These are phyloP conservation scores for Epinephelus fuscoguttatus DNA, from an alignment of 2,113 vertebrate species.

Conservation along the genomic window DNA sequence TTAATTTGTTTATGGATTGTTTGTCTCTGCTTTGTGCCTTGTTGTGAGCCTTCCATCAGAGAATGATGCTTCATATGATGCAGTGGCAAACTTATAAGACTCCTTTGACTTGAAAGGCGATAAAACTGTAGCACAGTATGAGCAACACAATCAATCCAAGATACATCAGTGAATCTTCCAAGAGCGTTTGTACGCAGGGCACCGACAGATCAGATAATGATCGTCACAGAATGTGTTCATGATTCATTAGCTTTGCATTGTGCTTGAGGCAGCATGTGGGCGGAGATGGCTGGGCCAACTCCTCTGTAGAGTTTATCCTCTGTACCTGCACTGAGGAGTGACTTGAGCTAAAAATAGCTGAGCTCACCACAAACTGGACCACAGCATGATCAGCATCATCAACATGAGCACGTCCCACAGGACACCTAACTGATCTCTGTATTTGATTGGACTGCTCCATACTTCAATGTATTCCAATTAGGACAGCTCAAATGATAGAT, in stretches of 20 bases:
- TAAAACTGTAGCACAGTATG: constrained; percentile 29
- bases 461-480: constrained; percentile 57
- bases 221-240: constrained; percentile 55
- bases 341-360: constrained; percentile 70
- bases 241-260: constrained; percentile 69
- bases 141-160: constrained; percentile 39
- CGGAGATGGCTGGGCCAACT: constrained; percentile 51
- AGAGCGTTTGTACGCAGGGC: constrained; percentile 17
- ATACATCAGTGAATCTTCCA: constrained; percentile 30
- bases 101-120: constrained; percentile 32
- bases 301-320: constrained; percentile 54
- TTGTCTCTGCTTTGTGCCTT: constrained; percentile 11
- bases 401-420: constrained; percentile 32
- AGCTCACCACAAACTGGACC: constrained; percentile 52
- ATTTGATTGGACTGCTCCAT: constrained; percentile 51
- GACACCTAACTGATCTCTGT: constrained; percentile 39
- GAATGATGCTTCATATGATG: constrained; percentile 20
- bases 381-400: constrained; percentile 56
- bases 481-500: not conserved
- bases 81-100: constrained; percentile 24
- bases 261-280: constrained; percentile 65
- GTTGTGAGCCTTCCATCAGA: constrained; percentile 9
- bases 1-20: not conserved
- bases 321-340: constrained; percentile 67
- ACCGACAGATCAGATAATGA: constrained; percentile 48